Evolutionary conservation across 2,888 invertebrate species (phyloP).

Genomic region (Quadroppia sp.): DNA sequence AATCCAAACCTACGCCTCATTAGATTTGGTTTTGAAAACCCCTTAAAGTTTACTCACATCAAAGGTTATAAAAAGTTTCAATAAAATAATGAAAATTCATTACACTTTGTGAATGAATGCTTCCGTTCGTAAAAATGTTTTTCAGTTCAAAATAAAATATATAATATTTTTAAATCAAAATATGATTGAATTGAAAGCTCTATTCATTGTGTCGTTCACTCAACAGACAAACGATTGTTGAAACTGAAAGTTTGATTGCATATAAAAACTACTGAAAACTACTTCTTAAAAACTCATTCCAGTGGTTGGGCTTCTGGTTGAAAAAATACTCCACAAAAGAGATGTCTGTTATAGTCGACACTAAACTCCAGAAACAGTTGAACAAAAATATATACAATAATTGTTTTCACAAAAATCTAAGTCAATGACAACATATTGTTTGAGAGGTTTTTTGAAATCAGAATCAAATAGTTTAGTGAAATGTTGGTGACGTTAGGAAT

Average conservation of each 20-base stretch:
- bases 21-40: neutral
- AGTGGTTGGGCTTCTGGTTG: constrained; percentile 7
- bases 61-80: neutral
- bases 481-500: constrained; percentile 12
- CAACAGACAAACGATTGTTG: constrained; percentile 1
- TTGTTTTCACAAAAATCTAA: neutral
- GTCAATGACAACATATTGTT: neutral
- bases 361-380: neutral
- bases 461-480: neutral
- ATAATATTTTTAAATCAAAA: neutral
- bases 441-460: too few relatives aligned
- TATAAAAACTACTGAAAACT: neutral
- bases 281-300: neutral
- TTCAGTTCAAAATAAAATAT: neutral
- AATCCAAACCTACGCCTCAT: neutral
- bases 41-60: neutral
- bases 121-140: constrained; percentile 2
- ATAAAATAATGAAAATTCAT: constrained; percentile 1
- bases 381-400: neutral
- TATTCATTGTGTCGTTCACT: constrained; percentile 14
- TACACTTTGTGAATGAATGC: neutral
- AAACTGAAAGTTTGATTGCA: constrained; percentile 19
- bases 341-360: neutral
- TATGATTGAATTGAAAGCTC: neutral
- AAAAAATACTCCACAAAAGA: neutral